Base-by-base conservation (phyloP, 2,113 vertebrate species). In the Pterocles burchelli region DNA sequence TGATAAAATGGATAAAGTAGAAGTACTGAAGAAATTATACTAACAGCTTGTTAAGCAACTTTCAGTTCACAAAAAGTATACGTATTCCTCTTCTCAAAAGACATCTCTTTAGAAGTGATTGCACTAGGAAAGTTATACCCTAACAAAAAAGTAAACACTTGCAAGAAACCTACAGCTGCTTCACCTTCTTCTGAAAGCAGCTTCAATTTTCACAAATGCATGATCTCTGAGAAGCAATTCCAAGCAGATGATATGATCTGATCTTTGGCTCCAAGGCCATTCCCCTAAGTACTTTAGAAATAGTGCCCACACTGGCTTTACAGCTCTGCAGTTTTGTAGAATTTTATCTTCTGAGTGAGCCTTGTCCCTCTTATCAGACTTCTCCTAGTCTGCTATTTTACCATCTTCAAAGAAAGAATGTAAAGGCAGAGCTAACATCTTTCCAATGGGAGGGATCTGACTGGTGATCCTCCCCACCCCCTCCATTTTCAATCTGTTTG, bases 401-500 rank as follows among this genome's bases (percentile, higher is more conserved):
- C 79, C 87, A 96, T 91, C 97, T 97, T 97, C 96, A 97, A 97
- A 97, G 96, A 70, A 96, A 91, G 92, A 94, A 96, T 85, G 75
- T 57, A 90, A 95, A 91, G 80, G 31, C 83, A 96, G 57, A 95
- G 65, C 76, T 90, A 92, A 77, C 65, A 80, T 92, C 90, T 91
- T 96, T 87, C 86, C 2, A 6, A 92, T 33, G 62, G 77, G 77
- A 88, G 24, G 78, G 66, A 90, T 95, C 62, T 93, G 62, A 85
- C 58, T 58, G 29, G 49, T 74, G 46, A 90, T 89, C 63, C 74
- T 0, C 17, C 12, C 48, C 3, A 14, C 21, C 6, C 17, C 3
- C 17, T 17, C 7, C 18, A n/a, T 48, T 61, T 82, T 49, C 57
- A 74, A 89, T 67, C 33, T 0, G 0, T 70, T 66, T 93, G n/a